These are phyloP conservation scores for Zosterops hypoxanthus DNA, from an alignment of 2,113 vertebrate species.

Conservation along the genomic window DNA sequence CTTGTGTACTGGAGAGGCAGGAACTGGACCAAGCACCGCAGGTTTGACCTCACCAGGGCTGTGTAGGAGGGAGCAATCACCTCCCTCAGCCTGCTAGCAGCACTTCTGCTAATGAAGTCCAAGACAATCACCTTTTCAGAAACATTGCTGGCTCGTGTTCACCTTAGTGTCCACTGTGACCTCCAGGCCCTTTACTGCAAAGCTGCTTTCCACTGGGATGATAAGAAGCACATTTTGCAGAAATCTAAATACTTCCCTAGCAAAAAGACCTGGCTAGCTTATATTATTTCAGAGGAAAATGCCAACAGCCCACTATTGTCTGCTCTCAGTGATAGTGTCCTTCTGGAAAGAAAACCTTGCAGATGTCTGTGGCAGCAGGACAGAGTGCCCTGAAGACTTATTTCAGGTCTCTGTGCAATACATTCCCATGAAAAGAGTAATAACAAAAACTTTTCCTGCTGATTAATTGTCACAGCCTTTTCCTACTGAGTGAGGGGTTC, in stretches of 20 bases:
- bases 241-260: neutral
- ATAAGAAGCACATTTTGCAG: neutral
- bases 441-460: neutral
- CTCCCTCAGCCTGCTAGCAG: neutral
- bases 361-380: neutral
- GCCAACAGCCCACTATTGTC: neutral
- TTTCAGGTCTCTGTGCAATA: neutral
- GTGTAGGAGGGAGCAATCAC: neutral
- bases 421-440: neutral
- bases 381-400: neutral
- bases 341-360: neutral
- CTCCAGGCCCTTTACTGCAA: neutral
- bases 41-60: neutral
- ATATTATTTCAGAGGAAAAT: neutral
- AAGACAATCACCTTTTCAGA: neutral
- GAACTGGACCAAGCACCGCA: accelerated
- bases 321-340: neutral
- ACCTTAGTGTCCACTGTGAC: neutral
- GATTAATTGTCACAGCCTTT: neutral
- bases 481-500: neutral
- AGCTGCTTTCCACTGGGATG: neutral
- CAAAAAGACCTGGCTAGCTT: neutral
- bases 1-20: neutral
- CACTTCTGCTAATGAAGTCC: neutral
- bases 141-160: neutral